Base-by-base conservation (phyloP, 2,113 vertebrate species). In the Glareola pratincola region DNA sequence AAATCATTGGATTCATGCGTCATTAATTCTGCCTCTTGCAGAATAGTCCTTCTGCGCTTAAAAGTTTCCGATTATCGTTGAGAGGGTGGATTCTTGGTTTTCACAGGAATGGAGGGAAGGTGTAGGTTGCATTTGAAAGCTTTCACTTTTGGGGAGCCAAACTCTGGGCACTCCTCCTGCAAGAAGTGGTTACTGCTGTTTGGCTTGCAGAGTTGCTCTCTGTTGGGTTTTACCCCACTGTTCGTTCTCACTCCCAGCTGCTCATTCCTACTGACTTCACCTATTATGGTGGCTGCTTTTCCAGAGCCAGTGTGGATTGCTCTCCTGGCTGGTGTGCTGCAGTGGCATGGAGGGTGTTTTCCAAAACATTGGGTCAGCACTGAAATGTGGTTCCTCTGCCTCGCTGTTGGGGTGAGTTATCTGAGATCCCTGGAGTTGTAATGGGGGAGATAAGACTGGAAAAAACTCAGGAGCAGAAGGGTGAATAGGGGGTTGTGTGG, bases 361-460 rank as follows among this genome's bases (percentile, higher is more conserved):
- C n/a, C 27, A 64, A 34, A 77, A 59, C 26, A 14, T 59, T 27
- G 36, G 6, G 22, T 48, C 32, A 34, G n/a, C 1, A 1, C 59
- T 43, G 83, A 43, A 71, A 64, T 24, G n/a, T 0, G 0, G 14
- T 76, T 69, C 82, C 27, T 64, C 54, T 45, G 15, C 59, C 53
- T 56, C 0, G 0, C 84, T 53, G 36, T 63, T 0, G 1, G 48
- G 10, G 23, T 26, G 72, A 68, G 27, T 73, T 56, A 50, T 50
- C 48, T 12, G 9, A 41, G 30, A 43, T 39, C 15, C 18, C 34
- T 62, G 71, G 47, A 34, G 29, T 26, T 0, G 1, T 57, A 36
- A 59, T 4, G 16, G 11, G 24, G 30, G 24, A 82, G 36, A 47
- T 59, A 24, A 41, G 56, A 51, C 34, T 63, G 64, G 67, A 27